These are phyloP conservation scores for Bhutanitis thaidina DNA, from an alignment of 2,888 invertebrate species.

Conservation along the genomic window DNA sequence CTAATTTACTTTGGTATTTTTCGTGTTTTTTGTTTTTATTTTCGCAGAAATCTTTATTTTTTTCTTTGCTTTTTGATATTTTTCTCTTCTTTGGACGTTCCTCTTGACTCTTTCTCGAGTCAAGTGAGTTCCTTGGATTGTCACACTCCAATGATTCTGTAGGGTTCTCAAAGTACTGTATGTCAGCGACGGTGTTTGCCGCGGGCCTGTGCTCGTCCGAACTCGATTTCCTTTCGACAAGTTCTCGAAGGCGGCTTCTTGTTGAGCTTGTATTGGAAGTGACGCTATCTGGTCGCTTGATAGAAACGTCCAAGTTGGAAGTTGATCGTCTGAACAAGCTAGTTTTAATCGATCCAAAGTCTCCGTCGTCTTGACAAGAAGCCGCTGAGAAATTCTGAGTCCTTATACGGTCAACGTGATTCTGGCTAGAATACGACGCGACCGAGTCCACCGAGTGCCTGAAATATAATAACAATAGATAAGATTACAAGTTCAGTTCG, in stretches of 20 bases:
- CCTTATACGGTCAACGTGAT: slow-evolving; percentile 80
- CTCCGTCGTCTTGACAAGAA: slow-evolving; percentile 77
- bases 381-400: slow-evolving; percentile 77
- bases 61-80: slow-evolving; percentile 60
- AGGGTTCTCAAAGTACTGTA: slow-evolving; percentile 76
- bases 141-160: slow-evolving; percentile 74
- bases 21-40: slow-evolving; percentile 68
- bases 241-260: slow-evolving; percentile 77
- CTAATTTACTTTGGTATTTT: slow-evolving; percentile 72
- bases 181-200: slow-evolving; percentile 67
- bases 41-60: slow-evolving; percentile 47
- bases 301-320: slow-evolving; percentile 65
- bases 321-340: slow-evolving; percentile 73
- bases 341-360: slow-evolving; percentile 75
- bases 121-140: slow-evolving; percentile 60
- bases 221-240: slow-evolving; percentile 76
- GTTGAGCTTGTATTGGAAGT: slow-evolving; percentile 72
- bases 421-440: slow-evolving; percentile 80
- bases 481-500: slow-evolving; percentile 48
- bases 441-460: slow-evolving; percentile 81
- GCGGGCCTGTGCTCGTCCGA: slow-evolving; percentile 73
- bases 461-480: slow-evolving; percentile 62
- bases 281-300: slow-evolving; percentile 71
- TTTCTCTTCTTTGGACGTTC: slow-evolving; percentile 71
- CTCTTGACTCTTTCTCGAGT: slow-evolving; percentile 62